A percentile compares a stretch with the other conserved stretches of the same genome.
Conservation (phyloP, 2,113 vertebrate species). For the Camelus dromedarius region DNA sequence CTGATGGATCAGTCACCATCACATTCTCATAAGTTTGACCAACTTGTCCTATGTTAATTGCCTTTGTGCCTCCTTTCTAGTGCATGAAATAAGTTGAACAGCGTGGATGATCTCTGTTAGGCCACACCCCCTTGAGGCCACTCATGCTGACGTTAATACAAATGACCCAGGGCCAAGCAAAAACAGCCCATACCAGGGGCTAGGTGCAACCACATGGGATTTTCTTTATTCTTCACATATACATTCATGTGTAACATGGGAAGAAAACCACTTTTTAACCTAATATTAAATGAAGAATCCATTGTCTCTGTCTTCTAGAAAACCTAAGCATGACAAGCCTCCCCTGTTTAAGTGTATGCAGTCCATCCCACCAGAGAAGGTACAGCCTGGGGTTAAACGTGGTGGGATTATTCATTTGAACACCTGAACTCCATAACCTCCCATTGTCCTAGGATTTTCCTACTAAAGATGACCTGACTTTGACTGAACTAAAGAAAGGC, state of each 20-base stretch:
- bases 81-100: neutral
- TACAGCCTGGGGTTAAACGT: neutral
- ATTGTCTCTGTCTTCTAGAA: neutral
- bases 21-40: neutral
- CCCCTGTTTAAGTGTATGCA: neutral
- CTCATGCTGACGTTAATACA: neutral
- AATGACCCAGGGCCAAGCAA: neutral
- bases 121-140: accelerated
- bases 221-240: neutral
- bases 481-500: neutral
- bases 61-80: neutral
- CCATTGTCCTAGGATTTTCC: neutral
- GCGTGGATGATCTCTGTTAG: neutral
- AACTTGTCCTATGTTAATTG: neutral
- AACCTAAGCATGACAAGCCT: neutral
- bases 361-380: neutral
- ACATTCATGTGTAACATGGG: neutral
- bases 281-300: neutral
- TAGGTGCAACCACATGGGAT: neutral
- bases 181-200: neutral
- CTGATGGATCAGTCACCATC: neutral
- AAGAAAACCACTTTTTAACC: neutral
- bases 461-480: neutral
- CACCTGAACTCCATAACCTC: neutral
- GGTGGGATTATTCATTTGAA: neutral